phyloP scores from a whole-genome alignment of 2,113 vertebrate genomes.

The Illadopsis cleaveri region DNA sequence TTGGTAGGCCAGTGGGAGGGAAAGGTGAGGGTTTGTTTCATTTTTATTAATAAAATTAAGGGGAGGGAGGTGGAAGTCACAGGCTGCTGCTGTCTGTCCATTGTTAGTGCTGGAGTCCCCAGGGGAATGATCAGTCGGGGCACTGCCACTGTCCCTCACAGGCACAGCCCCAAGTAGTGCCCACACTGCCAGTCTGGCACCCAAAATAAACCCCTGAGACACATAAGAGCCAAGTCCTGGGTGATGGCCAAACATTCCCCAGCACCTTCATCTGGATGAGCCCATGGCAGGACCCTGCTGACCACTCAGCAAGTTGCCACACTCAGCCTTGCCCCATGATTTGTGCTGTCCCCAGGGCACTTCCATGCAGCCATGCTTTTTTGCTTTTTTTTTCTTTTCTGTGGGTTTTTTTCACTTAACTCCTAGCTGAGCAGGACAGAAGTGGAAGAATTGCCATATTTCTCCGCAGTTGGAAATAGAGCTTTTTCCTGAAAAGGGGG shows the following conservation, averaged over 20 bases:
- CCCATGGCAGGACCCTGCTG: not conserved
- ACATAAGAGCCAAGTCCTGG: fast-evolving
- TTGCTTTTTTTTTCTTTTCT: not conserved
- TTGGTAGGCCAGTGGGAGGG: not conserved
- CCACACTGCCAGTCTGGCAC: not conserved
- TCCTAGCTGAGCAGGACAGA: not conserved
- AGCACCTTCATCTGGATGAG: not conserved
- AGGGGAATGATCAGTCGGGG: not conserved
- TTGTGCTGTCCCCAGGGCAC: not conserved
- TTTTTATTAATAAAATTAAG: not conserved
- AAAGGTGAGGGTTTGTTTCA: not conserved
- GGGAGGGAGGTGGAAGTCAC: not conserved
- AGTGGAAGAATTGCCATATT: not conserved
- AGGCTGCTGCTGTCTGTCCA: not conserved
- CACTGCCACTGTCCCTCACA: fast-evolving
- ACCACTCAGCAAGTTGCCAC: not conserved
- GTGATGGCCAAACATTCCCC: not conserved
- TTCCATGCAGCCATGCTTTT: not conserved
- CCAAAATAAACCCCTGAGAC: not conserved
- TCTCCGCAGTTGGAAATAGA: not conserved
- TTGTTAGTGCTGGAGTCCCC: not conserved
- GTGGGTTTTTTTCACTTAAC: not conserved
- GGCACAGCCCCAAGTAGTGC: not conserved
- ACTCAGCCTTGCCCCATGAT: not conserved
- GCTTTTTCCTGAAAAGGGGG: not conserved